phyloP scores from a whole-genome alignment of 2,797 vertebrate species.

The Enoplosus armatus region DNA sequence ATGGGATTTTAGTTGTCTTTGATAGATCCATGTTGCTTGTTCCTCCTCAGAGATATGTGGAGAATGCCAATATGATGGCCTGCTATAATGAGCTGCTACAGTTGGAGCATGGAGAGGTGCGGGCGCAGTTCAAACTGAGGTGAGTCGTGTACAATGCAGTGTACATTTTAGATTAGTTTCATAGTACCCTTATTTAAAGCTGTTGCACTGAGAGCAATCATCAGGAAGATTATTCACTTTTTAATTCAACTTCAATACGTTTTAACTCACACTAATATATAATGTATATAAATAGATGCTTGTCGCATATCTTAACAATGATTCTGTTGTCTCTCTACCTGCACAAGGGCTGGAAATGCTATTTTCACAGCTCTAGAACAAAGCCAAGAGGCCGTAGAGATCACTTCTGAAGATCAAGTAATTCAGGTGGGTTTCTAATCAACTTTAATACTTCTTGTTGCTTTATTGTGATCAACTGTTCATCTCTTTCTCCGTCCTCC shows the following conservation, averaged over 20 bases:
- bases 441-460: neutral
- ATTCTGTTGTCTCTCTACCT: constrained; percentile 44
- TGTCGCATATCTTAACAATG: constrained; percentile 27
- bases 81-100: constrained; percentile 98
- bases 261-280: neutral
- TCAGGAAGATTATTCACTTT: neutral
- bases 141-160: constrained; percentile 68
- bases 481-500: neutral
- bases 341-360: constrained; percentile 93
- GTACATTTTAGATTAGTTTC: neutral
- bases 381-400: constrained; percentile 98
- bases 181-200: neutral
- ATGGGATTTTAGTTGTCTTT: constrained; percentile 29
- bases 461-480: constrained; percentile 7
- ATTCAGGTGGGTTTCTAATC: constrained; percentile 89
- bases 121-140: constrained; percentile 97
- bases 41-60: constrained; percentile 91
- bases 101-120: constrained; percentile 94
- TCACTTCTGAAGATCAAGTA: constrained; percentile 96
- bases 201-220: neutral
- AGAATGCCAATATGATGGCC: constrained; percentile 95
- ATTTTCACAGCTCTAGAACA: constrained; percentile 97
- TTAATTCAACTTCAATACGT: neutral
- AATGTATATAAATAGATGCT: neutral
- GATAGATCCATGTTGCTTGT: constrained; percentile 42